A percentile compares a stretch with the other conserved stretches of the same genome.
These are phyloP conservation scores for Platichthys flesus DNA, from an alignment of 2,113 vertebrate species.

Conservation along the genomic window DNA sequence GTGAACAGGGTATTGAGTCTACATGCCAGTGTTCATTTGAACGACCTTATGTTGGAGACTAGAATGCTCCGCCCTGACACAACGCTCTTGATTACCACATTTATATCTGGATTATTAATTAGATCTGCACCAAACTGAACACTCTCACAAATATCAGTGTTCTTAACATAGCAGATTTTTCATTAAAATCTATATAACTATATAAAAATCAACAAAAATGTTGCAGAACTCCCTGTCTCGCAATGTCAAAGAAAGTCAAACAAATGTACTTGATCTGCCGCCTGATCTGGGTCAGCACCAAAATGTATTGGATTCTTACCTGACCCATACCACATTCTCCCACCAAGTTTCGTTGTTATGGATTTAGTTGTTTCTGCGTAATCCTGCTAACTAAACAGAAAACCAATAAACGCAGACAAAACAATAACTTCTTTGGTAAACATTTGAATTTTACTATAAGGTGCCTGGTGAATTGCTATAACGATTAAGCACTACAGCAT, in stretches of 20 bases:
- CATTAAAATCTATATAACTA: too few species aligned
- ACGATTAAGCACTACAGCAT: background rate
- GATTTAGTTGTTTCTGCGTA: background rate
- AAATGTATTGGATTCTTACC: too few species aligned
- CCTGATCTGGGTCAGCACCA: too few species aligned
- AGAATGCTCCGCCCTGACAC: background rate
- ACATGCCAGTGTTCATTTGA: background rate
- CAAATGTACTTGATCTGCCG: too few species aligned
- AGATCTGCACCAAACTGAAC: background rate
- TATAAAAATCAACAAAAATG: too few species aligned
- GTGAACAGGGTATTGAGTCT: slow-evolving; percentile 3
- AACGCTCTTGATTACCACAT: background rate
- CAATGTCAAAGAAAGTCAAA: too few species aligned
- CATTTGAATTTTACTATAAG: background rate
- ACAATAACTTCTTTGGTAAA: too few species aligned
- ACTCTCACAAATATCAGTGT: too few species aligned
- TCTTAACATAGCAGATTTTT: too few species aligned
- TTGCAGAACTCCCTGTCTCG: too few species aligned
- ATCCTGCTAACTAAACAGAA: background rate
- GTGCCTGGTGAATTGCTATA: background rate
- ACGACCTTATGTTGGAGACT: background rate
- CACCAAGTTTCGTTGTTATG: background rate
- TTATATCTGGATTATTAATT: background rate
- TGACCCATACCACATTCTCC: background rate
- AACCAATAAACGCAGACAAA: too few species aligned